Conservation (phyloP, 2,888 invertebrate genomes). For the Melanostoma scalare region DNA sequence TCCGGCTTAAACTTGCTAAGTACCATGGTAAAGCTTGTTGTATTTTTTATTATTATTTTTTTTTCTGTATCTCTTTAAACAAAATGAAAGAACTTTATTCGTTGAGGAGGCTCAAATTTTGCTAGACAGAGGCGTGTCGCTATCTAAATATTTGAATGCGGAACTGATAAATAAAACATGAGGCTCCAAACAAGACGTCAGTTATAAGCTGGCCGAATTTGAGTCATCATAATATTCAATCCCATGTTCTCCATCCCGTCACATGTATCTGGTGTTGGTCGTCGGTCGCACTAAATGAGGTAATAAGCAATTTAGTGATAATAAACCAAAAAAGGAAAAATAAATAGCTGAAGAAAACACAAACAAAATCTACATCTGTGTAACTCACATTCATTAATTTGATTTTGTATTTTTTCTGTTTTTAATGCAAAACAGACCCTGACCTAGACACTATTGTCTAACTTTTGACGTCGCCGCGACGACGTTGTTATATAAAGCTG, state of each 20-base stretch:
- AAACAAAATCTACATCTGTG: conserved; percentile 12
- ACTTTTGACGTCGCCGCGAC: conserved; percentile 42
- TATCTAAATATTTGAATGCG: conserved; percentile 2
- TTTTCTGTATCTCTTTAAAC: neutral
- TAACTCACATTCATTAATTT: conserved; percentile 33
- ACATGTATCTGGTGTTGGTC: conserved; percentile 14
- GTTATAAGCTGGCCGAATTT: conserved; percentile 18
- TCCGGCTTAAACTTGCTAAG: conserved; percentile 53
- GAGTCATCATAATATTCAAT: conserved; percentile 27
- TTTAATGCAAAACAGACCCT: conserved; percentile 58
- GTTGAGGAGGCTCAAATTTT: neutral
- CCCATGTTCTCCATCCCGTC: neutral
- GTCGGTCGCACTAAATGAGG: conserved; percentile 51
- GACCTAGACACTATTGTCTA: conserved; percentile 72
- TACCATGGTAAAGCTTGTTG: conserved; percentile 8
- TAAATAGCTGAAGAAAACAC: conserved; percentile 8
- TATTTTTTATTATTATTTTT: neutral
- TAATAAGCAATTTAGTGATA: conserved; percentile 61
- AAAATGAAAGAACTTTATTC: neutral
- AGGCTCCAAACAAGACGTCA: conserved; percentile 37
- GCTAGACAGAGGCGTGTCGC: conserved; percentile 2
- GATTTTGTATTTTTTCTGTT: conserved; percentile 16
- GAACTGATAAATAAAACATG: conserved; percentile 61
- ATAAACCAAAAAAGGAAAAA: conserved; percentile 22
- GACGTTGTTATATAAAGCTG: neutral